phyloP scores from a whole-genome alignment of 2,888 invertebrate genomes.

The Scelioninae gen. 1 region DNA sequence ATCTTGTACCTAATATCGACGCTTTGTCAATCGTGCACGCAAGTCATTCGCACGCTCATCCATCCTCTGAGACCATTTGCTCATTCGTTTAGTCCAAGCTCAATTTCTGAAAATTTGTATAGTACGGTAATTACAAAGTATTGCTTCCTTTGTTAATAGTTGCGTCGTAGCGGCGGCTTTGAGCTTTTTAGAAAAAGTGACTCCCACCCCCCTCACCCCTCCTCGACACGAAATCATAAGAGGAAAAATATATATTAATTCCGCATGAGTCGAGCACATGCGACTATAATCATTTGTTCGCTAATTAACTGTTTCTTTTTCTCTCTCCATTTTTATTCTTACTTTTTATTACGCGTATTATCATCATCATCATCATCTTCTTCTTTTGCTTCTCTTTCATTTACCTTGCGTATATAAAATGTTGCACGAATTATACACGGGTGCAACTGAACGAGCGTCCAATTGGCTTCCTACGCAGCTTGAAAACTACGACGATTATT shows the following conservation, averaged over 20 bases:
- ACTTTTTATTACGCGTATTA: conserved; percentile 2
- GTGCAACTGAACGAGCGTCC: conserved; percentile 62
- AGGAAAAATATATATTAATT: conserved; percentile 57
- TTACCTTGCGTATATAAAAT: conserved; percentile 55
- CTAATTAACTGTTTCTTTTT: conserved; percentile 66
- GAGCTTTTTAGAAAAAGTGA: conserved; percentile 70
- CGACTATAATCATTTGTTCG: conserved; percentile 38
- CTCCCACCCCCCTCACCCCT: conserved; percentile 45
- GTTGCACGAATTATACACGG: conserved; percentile 62
- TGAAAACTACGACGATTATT: conserved; percentile 66
- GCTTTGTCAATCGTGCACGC: too few species aligned
- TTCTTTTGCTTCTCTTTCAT: conserved; percentile 3
- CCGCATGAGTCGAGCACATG: conserved; percentile 26
- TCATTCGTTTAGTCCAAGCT: conserved; percentile 66
- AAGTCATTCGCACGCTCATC: too few species aligned
- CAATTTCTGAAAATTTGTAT: conserved; percentile 65
- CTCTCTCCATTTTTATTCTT: conserved; percentile 59
- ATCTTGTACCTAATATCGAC: too few species aligned
- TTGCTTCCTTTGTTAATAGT: conserved; percentile 88
- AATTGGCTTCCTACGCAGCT: conserved; percentile 62
- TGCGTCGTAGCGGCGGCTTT: conserved; percentile 84
- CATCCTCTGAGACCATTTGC: too few species aligned
- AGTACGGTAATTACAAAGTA: conserved; percentile 88
- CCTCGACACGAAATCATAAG: conserved; percentile 69
- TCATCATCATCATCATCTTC: neutral